Evolutionary conservation across 2,113 vertebrate species (phyloP), one percentile per base, ranked within the genome.

Genomic region (Aspidoscelis tigris): DNA sequence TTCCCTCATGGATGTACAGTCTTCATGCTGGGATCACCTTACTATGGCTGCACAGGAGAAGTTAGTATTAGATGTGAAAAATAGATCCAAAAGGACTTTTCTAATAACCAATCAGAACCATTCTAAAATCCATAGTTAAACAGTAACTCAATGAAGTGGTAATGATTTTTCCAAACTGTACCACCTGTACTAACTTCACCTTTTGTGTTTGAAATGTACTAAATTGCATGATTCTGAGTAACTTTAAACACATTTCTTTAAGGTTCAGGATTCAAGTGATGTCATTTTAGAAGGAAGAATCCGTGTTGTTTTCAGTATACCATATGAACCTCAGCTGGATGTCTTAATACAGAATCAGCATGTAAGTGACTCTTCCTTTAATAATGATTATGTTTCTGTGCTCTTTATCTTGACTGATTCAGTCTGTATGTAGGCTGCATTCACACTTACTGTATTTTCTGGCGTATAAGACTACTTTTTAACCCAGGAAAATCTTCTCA

Each of bases 271-370:
- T 88, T 99, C 98, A 14, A 94, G 88, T 26, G 99, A 99, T 89
- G 98, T 99, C 92, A 98, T 99, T 82, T 94, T 92, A 90, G 99
- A 99, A 72, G 98, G 98, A 21, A 96, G 99, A 88, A 96, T 99
- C 80, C 97, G 98, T 43, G 97, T 99, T 71, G 95, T 99, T 89
- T 99, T 99, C 93, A 98, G 85, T 66, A 96, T 99, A 92, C 98
- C 98, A 0, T 97, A 96, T 90, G 99, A 99, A 89, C 99, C 98
- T 7, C 97, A 98, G 89, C 96, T 99, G 77, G 98, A 99, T 82
- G 83, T 94, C 86, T 95, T 99, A 87, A 99, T 99, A 94, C 98
- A 98, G 90, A 99, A 99, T 93, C 99, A 99, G 91, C 98, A 99
- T 82, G 99, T 99, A 94, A 97, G 98, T 96, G 68, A 68, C 73